Conservation (phyloP, 2,888 invertebrate species). For the Apoderus coryli region DNA sequence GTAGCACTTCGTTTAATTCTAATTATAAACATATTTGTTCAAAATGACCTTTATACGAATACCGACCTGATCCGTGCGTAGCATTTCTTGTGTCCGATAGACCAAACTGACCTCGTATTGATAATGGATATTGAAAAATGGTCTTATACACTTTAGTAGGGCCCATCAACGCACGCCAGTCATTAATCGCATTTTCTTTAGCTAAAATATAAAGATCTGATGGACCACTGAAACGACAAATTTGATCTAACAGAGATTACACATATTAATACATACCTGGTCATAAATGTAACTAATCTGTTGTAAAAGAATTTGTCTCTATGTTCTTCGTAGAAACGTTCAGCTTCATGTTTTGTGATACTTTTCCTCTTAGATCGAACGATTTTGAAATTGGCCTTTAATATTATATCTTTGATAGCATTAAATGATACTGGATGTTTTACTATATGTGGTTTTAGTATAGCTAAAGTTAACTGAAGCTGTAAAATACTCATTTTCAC, state of each 20-base stretch:
- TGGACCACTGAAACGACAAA: constrained; percentile 50
- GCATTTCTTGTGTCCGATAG: constrained; percentile 90
- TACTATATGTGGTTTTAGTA: constrained; percentile 75
- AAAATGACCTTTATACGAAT: no score
- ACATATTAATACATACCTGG: constrained; percentile 38
- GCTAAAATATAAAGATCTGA: constrained; percentile 68
- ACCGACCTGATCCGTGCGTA: constrained; percentile 81
- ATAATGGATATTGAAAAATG: constrained; percentile 60
- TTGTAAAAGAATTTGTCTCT: constrained; percentile 70
- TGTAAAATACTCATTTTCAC: constrained; percentile 27
- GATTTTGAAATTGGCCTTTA: constrained; percentile 54
- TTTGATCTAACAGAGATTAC: background rate
- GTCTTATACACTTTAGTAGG: constrained; percentile 80
- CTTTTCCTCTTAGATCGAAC: constrained; percentile 50
- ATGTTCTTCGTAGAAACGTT: constrained; percentile 72
- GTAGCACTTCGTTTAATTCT: no score
- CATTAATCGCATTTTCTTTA: constrained; percentile 54
- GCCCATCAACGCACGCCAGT: constrained; percentile 77
- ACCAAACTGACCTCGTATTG: constrained; percentile 72
- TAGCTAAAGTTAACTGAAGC: constrained; percentile 72
- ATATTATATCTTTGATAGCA: constrained; percentile 52
- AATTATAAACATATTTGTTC: background rate
- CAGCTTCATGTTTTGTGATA: constrained; percentile 48
- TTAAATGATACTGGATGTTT: constrained; percentile 58
- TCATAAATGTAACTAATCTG: constrained; percentile 67